These are phyloP conservation scores for Cheirogaleus medius DNA, from an alignment of 2,113 vertebrate species.

Conservation along the genomic window DNA sequence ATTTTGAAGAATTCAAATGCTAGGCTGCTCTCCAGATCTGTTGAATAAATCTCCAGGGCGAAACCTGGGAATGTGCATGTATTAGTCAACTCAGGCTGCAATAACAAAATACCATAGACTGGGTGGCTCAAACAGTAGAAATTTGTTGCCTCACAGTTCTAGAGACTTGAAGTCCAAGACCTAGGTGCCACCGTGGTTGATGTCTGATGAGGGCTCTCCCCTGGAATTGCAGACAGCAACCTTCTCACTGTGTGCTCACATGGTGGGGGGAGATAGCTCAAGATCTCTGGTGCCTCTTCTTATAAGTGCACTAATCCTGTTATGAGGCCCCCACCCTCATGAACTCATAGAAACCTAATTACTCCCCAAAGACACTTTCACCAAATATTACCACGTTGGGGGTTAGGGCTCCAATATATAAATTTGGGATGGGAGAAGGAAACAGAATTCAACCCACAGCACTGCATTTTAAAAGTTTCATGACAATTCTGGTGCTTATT, in stretches of 20 bases:
- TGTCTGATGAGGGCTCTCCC: neutral
- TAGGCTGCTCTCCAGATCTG: neutral
- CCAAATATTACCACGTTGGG: neutral
- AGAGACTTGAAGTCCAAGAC: neutral
- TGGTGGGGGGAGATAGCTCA: rapidly evolving
- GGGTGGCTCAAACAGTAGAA: neutral
- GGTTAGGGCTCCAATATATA: neutral
- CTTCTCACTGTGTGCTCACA: neutral
- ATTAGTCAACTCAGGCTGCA: neutral
- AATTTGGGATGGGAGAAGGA: neutral
- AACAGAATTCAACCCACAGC: neutral
- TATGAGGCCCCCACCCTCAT: neutral
- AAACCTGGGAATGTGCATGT: neutral
- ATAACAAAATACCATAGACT: neutral
- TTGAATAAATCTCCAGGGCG: neutral
- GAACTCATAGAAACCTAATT: neutral
- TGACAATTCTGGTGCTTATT: neutral
- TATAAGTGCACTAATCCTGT: neutral
- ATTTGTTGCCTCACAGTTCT: neutral
- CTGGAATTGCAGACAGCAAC: neutral
- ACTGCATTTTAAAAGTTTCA: neutral
- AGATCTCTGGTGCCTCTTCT: neutral
- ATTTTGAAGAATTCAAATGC: neutral
- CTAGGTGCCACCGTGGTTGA: neutral
- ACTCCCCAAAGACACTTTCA: neutral